Percentiles rank a stretch among this genome's conserved stretches.
These are phyloP conservation scores for Entelurus aequoreus DNA, from an alignment of 2,113 vertebrate species.

Conservation along the genomic window DNA sequence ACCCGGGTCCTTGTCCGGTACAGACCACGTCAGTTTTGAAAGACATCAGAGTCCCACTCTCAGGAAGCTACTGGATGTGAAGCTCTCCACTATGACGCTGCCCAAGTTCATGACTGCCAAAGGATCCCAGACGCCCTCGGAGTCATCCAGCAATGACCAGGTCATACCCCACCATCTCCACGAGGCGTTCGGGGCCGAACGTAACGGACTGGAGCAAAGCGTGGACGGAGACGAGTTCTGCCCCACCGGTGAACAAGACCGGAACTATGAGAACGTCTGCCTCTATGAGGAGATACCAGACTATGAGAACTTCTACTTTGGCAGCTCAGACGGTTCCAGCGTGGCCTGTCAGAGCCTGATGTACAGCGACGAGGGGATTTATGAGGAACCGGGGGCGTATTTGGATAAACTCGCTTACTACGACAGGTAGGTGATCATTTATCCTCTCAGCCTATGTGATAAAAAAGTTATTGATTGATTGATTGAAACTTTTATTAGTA, in stretches of 20 bases:
- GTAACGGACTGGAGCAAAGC: slow-evolving; percentile 50
- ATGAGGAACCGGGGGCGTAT: slow-evolving; percentile 81
- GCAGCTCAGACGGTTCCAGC: neutral
- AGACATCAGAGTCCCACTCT: slow-evolving; percentile 78
- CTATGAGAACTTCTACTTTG: slow-evolving; percentile 76
- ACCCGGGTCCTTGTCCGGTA: slow-evolving; percentile 84
- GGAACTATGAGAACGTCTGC: slow-evolving; percentile 75
- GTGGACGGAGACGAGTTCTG: slow-evolving; percentile 50
- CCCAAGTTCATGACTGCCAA: slow-evolving; percentile 71
- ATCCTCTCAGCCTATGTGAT: slow-evolving; percentile 3
- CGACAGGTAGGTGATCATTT: slow-evolving; percentile 48
- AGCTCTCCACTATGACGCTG: slow-evolving; percentile 76
- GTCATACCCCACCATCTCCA: neutral
- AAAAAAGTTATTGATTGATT: too few species aligned
- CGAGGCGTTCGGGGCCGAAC: neutral
- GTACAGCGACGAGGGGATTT: slow-evolving; percentile 71
- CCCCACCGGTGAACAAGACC: slow-evolving; percentile 14
- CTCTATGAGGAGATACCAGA: slow-evolving; percentile 81
- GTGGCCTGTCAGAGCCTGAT: slow-evolving; percentile 36
- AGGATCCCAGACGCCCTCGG: slow-evolving; percentile 52
- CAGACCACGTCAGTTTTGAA: slow-evolving; percentile 73
- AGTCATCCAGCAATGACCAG: neutral
- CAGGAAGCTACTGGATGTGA: slow-evolving; percentile 80
- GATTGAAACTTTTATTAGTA: too few species aligned
- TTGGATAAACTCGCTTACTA: slow-evolving; percentile 55